Conservation (phyloP, 2,888 invertebrate species). For the Zeuzera pyrina region DNA sequence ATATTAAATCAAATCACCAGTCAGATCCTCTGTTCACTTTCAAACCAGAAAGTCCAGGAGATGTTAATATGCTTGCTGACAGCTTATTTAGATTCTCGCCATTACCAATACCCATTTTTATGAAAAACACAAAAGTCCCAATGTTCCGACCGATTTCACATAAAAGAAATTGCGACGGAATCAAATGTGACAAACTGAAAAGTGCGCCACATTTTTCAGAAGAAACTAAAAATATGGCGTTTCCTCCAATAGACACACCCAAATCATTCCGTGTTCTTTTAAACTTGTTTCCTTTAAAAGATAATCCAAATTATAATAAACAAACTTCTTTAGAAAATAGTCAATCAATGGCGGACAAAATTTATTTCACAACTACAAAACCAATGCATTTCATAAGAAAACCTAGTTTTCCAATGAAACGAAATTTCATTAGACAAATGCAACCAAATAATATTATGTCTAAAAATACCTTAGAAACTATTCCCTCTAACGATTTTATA, state of each 20-base stretch:
- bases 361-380: constrained; percentile 48
- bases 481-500: no score
- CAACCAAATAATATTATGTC: constrained; percentile 1
- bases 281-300: constrained; percentile 74
- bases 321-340: constrained; percentile 21
- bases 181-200: constrained; percentile 29
- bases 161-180: constrained; percentile 30
- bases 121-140: constrained; percentile 22
- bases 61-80: constrained; percentile 81
- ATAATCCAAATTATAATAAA: constrained; percentile 25
- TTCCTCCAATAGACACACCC: constrained; percentile 25
- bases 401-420: constrained; percentile 27
- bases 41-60: constrained; percentile 82
- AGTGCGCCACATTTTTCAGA: constrained; percentile 12
- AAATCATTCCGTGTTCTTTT: constrained; percentile 78
- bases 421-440: constrained; percentile 22
- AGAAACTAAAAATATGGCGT: constrained; percentile 7
- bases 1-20: constrained; percentile 37
- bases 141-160: constrained; percentile 38
- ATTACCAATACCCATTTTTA: constrained; percentile 20
- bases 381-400: constrained; percentile 55
- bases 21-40: constrained; percentile 79
- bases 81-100: constrained; percentile 47
- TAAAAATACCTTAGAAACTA: no score
- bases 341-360: constrained; percentile 24